Base-by-base conservation (phyloP, 2,113 vertebrate genomes). In the Otis tarda region DNA sequence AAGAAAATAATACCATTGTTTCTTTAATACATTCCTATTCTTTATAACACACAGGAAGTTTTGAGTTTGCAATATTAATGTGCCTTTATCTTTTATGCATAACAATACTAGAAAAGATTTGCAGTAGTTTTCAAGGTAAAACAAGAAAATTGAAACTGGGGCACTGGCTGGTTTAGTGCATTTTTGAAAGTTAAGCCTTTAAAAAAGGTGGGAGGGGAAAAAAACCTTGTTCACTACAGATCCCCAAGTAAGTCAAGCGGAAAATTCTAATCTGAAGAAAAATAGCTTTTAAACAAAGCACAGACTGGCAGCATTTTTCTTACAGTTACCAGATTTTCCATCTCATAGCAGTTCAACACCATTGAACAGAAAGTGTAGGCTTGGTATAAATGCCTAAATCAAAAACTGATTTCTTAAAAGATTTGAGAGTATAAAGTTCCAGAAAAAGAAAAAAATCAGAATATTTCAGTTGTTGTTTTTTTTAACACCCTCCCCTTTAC, bases 191-290 rank as follows among this genome's bases (percentile, higher is more conserved):
- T 79, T 92, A 83, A 96, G 83, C 55, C 71, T 96, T 88, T 82
- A 69, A 94, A 92, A 70, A 76, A 93, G 71, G 45, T 15, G 39
- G 67, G 19, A 18, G 37, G 31, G 23, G 2, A 5, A 53, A 82
- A 73, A 69, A 60, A 60, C 4, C 53, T 83, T 52, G 16, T 73
- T 94, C 75, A 11, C 22, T 73, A 69, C 75, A 91, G 73, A 83
- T 67, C 76, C 91, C 92, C 19, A 85, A 80, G 41, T 55, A 14
- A 94, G 43, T 83, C 82, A 91, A 77, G 95, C 82, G 93, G 92
- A 93, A 93, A 96, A 91, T 81, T 74, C n/a, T 89, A 91, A 93
- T 93, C 80, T 83, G 89, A 83, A 94, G 80, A 89, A 89, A 96
- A 97, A 80, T 23, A 85, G 65, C 74, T 91, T 95, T 91, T 68